phyloP scores from a whole-genome alignment of 2,888 invertebrate genomes.

The Muschampia plurimacula region DNA sequence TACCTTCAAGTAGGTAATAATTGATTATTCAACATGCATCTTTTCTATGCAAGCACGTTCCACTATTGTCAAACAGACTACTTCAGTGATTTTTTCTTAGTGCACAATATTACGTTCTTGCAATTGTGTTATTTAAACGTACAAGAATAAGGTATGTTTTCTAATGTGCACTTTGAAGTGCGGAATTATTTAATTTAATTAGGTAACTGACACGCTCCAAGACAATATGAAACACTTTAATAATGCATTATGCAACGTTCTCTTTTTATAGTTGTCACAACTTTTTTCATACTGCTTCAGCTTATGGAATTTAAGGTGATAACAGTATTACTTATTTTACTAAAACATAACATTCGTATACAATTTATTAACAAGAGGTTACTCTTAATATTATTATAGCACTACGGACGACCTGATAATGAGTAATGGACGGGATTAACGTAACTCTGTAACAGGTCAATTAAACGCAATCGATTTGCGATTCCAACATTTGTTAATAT shows the following conservation, averaged over 20 bases:
- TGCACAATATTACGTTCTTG: neutral
- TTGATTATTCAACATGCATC: neutral
- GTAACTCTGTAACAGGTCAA: too few relatives aligned
- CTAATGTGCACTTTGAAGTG: neutral
- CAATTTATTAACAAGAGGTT: too few relatives aligned
- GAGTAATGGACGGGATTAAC: too few relatives aligned
- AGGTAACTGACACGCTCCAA: constrained; percentile 7
- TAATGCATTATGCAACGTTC: neutral
- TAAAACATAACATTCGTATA: too few relatives aligned
- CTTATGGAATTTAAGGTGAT: too few relatives aligned
- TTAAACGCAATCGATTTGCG: too few relatives aligned
- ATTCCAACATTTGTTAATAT: too few relatives aligned
- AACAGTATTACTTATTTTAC: too few relatives aligned
- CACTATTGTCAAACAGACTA: neutral
- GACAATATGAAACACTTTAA: constrained; percentile 8
- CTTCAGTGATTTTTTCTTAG: neutral
- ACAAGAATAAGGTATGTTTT: neutral
- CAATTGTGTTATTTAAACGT: neutral
- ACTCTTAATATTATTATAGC: too few relatives aligned
- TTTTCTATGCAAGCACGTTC: neutral
- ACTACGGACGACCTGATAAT: too few relatives aligned
- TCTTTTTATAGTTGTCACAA: neutral
- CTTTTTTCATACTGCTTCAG: neutral
- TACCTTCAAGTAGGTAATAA: neutral
- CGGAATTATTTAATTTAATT: constrained; percentile 13